Evolutionary conservation across 2,797 vertebrate species (phyloP).

Genomic region (Brachyalestes nurse): DNA sequence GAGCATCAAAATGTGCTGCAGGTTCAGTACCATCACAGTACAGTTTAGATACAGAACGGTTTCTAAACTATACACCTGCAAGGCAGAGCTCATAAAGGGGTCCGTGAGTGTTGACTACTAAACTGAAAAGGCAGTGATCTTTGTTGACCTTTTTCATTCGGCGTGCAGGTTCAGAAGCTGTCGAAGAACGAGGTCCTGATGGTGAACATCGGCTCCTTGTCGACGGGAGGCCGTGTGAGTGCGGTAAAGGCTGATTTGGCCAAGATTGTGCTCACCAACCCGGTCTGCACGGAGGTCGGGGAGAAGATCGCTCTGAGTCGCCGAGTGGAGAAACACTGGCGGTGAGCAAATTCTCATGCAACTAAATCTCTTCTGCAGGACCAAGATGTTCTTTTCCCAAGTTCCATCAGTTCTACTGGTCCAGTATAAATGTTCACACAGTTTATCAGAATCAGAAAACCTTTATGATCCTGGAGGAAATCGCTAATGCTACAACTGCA

Average conservation of each 20-base stretch:
- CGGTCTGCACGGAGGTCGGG: conserved; percentile 97
- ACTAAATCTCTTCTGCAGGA: no score
- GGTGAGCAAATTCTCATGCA: conserved; percentile 77
- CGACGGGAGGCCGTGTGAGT: conserved; percentile 95
- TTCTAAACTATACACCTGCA: neutral
- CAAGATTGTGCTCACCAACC: conserved; percentile 98
- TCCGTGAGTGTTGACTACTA: neutral
- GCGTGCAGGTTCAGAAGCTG: conserved; percentile 93
- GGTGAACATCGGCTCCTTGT: conserved; percentile 98
- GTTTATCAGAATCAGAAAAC: no score
- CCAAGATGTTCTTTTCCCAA: no score
- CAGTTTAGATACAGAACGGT: no score
- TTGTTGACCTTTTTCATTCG: conserved; percentile 38
- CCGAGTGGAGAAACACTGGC: conserved; percentile 98
- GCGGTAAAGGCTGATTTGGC: conserved; percentile 98
- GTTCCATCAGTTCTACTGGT: no score
- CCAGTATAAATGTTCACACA: no score
- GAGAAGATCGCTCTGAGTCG: conserved; percentile 98
- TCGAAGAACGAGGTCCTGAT: conserved; percentile 98
- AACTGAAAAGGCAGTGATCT: neutral
- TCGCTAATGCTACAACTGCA: no score
- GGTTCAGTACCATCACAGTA: no score
- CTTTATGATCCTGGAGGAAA: no score
- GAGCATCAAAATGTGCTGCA: no score
- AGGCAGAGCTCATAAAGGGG: neutral